Conservation (phyloP, 2,113 vertebrate genomes). For the Thomomys bottae region DNA sequence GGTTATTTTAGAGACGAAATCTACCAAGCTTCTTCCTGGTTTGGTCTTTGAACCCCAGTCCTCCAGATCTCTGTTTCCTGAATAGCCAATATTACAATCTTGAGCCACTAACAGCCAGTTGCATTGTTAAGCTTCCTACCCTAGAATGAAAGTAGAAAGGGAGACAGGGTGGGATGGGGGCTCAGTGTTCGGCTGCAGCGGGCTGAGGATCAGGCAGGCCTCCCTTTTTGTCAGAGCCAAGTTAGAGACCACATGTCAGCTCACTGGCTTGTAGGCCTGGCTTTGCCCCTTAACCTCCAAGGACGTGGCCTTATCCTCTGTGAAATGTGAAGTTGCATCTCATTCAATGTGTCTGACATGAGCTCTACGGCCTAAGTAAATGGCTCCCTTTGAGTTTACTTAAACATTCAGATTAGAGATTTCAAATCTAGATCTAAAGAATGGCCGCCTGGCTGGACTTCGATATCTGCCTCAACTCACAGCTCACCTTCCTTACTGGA, state of each 20-base stretch:
- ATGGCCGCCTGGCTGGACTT: neutral
- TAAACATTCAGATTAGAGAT: neutral
- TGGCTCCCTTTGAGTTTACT: neutral
- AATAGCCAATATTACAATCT: neutral
- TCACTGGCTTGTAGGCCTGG: neutral
- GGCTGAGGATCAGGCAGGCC: neutral
- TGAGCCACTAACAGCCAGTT: neutral
- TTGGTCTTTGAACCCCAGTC: neutral
- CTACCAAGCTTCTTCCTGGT: too few relatives aligned
- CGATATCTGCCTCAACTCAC: neutral
- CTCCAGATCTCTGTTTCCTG: neutral
- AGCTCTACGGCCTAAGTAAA: neutral
- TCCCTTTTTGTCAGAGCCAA: neutral
- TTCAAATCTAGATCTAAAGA: constrained; percentile 14
- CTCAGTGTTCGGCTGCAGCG: neutral
- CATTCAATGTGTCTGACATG: neutral
- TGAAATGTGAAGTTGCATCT: neutral
- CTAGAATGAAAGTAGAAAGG: neutral
- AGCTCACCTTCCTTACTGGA: neutral
- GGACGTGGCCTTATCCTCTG: neutral
- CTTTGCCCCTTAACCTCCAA: neutral
- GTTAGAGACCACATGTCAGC: neutral
- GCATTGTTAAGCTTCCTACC: neutral
- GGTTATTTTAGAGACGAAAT: too few relatives aligned
- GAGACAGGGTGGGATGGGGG: neutral